phyloP scores from a whole-genome alignment of 2,888 invertebrate species.

The Dusona sp. region DNA sequence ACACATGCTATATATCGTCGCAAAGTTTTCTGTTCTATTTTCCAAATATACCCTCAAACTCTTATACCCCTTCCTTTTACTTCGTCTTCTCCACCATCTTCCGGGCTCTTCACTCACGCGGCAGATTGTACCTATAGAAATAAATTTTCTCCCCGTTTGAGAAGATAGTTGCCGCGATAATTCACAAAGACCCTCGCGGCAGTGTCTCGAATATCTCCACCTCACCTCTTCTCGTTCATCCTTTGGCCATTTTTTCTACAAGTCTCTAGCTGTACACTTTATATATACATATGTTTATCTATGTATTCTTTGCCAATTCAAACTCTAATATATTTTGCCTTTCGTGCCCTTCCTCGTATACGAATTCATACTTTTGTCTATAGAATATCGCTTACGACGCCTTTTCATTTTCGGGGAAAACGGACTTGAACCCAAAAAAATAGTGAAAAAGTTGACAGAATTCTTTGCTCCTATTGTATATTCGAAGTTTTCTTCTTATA shows the following conservation, averaged over 20 bases:
- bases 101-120: slow-evolving; percentile 76
- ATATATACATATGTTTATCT: slow-evolving; percentile 46
- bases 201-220: slow-evolving; percentile 55
- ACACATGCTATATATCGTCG: slow-evolving; percentile 12
- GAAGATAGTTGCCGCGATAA: slow-evolving; percentile 83
- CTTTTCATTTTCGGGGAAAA: neutral
- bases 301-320: slow-evolving; percentile 74
- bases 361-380: neutral
- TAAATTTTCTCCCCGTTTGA: slow-evolving; percentile 80
- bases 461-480: neutral
- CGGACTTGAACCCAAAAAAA: slow-evolving; percentile 42
- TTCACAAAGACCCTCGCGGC: slow-evolving; percentile 74
- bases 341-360: slow-evolving; percentile 22
- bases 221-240: slow-evolving; percentile 28
- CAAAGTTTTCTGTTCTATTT: slow-evolving; percentile 51
- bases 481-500: neutral
- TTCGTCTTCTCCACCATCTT: slow-evolving; percentile 34
- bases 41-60: slow-evolving; percentile 50
- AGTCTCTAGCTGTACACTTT: slow-evolving; percentile 30
- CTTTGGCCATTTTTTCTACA: neutral
- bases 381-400: slow-evolving; percentile 12
- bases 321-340: slow-evolving; percentile 74
- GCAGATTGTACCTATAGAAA: slow-evolving; percentile 83
- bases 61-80: slow-evolving; percentile 10
- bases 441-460: slow-evolving; percentile 49